Evolutionary conservation across 2,797 vertebrate species (phyloP), one percentile per base, ranked within the genome.

Genomic region (Buceros bicornis): DNA sequence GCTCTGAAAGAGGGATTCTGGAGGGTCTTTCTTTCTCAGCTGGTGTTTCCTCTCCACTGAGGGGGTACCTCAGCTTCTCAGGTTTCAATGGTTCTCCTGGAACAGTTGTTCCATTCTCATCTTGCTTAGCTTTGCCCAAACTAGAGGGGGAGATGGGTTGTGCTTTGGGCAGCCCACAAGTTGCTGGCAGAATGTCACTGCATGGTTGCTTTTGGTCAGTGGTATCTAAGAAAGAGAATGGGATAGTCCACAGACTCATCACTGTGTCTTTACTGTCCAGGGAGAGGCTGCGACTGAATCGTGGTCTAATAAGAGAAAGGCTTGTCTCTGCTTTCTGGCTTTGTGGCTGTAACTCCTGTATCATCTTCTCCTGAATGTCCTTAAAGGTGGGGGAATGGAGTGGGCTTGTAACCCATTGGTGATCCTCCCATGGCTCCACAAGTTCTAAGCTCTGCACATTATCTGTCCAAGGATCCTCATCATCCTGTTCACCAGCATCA

Each of bases 361-460:
- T 88, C 26, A 74, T 70, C 56, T 98, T 97, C 54, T 97, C 97
- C 14, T 99, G 98, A 64, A 98, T 76, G 81, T 98, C 98, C 94
- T 99, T 99, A 87, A 99, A 95, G 53, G 99, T 99, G 8, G 99
- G 99, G 13, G 99, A 99, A 96, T 99, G 99, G n/a, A 99, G 98
- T 16, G 99, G 99, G 86, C 99, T 99, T 15, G 99, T 99, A 35
- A 99, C 99, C 99, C 99, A 99, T 88, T 99, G 98, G 84, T 99
- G 99, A 77, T 99, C 99, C 86, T 99, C 99, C 99, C 99, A 99
- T 16, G 99, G 98, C 89, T 99, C 99, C 92, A 99, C 99, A 94
- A 99, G 97, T 95, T 99, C 99, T 92, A 99, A 96, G 98, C 98
- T 95, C 95, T 99, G 98, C 28, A 98, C 94, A 31, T 97, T 95